Evolutionary conservation across 2,113 vertebrate genomes (phyloP), one percentile per base, ranked within the genome.

Genomic region (Eurystomus gularis): DNA sequence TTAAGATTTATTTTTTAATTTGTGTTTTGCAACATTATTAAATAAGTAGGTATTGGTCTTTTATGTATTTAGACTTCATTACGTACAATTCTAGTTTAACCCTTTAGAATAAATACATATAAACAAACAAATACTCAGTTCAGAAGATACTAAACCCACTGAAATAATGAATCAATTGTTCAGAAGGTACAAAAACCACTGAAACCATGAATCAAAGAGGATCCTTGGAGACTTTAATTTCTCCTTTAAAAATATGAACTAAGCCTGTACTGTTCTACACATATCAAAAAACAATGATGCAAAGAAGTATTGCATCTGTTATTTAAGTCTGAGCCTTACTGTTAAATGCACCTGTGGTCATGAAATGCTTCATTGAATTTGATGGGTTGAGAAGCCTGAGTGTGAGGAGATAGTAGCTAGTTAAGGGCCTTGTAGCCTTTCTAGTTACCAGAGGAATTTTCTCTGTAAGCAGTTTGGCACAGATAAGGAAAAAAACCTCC

Each of bases 371-470:
- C 10, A 69, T 69, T 95, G 75, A 52, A 49, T 81, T 72, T 76
- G n/a, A 76, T 69, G 13, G 33, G 48, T 78, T 70, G 60, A 89
- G 83, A 92, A 88, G 28, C 29, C 57, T 17, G 28, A 61, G 28
- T 57, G 72, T 3, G 6, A 84, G 65, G 57, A 94, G 69, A 82
- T 79, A 75, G 77, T 26, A 81, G 52, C 52, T 90, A 62, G 42
- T 65, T 91, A 57, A 46, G 26, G 77, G 23, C 40, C 85, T 91
- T 82, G 65, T 18, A 84, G 68, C 15, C 49, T 92, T 95, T 69
- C 84, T 54, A 57, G 37, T 94, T 91, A 88, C 49, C n/a, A 85
- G 61, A 93, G n/a, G 73, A 92, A 85, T 91, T 85, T 86, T 92
- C 57, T 96, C 57, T 82, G 52, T 49, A 84, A 92, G 77, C 37